Evolutionary conservation across 2,113 vertebrate genomes (phyloP).

Genomic region (Bufo bufo): DNA sequence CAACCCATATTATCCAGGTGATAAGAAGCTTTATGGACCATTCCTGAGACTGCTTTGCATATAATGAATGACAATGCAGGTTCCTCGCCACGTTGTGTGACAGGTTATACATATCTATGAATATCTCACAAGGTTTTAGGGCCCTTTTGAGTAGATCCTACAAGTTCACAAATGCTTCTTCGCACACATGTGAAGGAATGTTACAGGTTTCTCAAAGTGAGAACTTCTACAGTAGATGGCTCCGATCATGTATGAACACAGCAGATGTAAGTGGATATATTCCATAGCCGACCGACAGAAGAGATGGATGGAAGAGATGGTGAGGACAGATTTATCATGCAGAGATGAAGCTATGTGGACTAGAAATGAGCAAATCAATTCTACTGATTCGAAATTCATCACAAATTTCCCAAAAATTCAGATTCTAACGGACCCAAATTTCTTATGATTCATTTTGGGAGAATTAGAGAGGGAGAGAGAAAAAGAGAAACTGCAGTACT

Average conservation of each 20-base stretch:
- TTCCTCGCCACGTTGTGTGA: not conserved
- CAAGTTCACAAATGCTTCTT: not conserved
- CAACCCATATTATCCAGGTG: not conserved
- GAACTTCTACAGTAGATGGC: not conserved
- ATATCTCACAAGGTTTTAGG: not conserved
- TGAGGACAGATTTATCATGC: constrained; percentile 14
- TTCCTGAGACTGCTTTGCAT: not conserved
- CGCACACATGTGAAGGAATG: not conserved
- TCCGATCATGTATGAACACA: not conserved
- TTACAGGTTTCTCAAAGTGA: not conserved
- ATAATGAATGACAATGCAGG: not conserved
- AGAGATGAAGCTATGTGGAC: not conserved
- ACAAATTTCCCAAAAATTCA: no score
- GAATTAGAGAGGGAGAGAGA: no score
- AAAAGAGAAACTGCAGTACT: no score
- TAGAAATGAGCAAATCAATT: no score
- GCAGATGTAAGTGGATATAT: not conserved
- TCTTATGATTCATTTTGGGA: no score
- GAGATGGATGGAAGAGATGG: not conserved
- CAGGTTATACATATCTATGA: not conserved
- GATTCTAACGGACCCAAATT: no score
- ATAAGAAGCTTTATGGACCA: not conserved
- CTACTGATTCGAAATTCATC: no score
- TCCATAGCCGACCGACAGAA: not conserved
- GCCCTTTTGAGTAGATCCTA: not conserved